Evolutionary conservation across 37 sponge, comb jelly and placozoan genomes (phyloP), one percentile per base, ranked within the genome.

Genomic region (Halisarca cf. caerulea): DNA sequence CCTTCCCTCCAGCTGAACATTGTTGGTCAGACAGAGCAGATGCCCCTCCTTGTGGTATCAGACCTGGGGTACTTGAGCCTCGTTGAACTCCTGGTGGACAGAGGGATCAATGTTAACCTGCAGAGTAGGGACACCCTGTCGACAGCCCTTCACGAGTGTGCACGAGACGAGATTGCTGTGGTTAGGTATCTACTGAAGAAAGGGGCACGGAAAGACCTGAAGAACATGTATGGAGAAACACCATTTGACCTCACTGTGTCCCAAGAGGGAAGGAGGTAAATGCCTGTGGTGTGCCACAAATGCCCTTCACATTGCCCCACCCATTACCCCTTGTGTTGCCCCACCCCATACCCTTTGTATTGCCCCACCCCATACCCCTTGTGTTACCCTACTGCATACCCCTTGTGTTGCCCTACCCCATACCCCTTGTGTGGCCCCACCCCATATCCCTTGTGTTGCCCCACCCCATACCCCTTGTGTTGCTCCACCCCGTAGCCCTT

Each of bases 71-170:
- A 87, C 41, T 36, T 38, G 30, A 77, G 86, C 39, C 40, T 95
- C 4, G 34, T 91, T 4, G 71, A 84, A 37, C 81, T 91, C n/a
- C 69, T 95, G 58, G 62, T 89, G 32, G 79, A 83, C 8, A 23
- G 23, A 34, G 82, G 83, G 20, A 85, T 83, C 33, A 59, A 89
- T 43, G 79, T 91, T 41, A 84, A 91, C 53, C 44, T 53, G 0
- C 59, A 90, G 88, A 82, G 88, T 66, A 41, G 71, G 30, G 94
- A 85, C 45, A 85, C 75, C 14, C 42, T 55, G 57, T 47, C 78
- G 45, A 85, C 94, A 2, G 82, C 90, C 40, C 88, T 93, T 8
- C 94, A 93, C 66, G 88, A 87, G 38, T 90, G 90, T 35, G 90
- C 90, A 2, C 9, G 27, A 18, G 59, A 62, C 6, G 86, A 87